Evolutionary conservation across 2,888 invertebrate genomes (phyloP).

Genomic region (Ornithoptera priamus): DNA sequence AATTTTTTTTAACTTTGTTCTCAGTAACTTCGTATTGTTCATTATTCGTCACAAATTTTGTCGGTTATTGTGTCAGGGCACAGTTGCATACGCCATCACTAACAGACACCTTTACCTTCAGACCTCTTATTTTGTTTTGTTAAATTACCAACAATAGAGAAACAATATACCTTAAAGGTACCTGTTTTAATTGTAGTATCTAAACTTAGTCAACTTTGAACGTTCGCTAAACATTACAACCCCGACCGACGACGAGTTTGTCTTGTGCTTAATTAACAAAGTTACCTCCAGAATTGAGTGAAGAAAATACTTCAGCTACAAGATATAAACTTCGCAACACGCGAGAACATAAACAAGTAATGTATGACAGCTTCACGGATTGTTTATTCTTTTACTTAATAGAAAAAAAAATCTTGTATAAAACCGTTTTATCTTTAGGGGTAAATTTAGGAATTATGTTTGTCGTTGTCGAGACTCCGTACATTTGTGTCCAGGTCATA

Average conservation of each 20-base stretch:
- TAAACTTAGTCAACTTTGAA: slow-evolving; percentile 5
- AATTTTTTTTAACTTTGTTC: too few species aligned
- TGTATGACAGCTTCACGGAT: not conserved
- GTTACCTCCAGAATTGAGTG: slow-evolving; percentile 6
- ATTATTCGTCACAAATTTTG: too few species aligned
- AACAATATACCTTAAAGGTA: not conserved
- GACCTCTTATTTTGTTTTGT: not conserved
- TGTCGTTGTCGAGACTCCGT: not conserved
- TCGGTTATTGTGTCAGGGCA: not conserved
- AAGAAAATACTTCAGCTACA: slow-evolving; percentile 1
- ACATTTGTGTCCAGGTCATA: not conserved
- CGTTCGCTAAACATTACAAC: slow-evolving; percentile 2
- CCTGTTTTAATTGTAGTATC: not conserved
- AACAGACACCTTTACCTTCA: not conserved
- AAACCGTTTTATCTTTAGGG: not conserved
- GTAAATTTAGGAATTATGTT: not conserved
- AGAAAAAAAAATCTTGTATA: not conserved
- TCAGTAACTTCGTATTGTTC: too few species aligned
- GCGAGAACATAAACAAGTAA: slow-evolving; percentile 2
- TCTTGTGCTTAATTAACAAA: slow-evolving; percentile 14
- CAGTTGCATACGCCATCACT: not conserved
- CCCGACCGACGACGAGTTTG: not conserved
- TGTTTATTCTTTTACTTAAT: not conserved
- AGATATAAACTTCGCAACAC: not conserved
- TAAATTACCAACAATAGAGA: not conserved